Evolutionary conservation across 2,113 vertebrate species (phyloP), one percentile per base, ranked within the genome.

Genomic region (Calonectris borealis): DNA sequence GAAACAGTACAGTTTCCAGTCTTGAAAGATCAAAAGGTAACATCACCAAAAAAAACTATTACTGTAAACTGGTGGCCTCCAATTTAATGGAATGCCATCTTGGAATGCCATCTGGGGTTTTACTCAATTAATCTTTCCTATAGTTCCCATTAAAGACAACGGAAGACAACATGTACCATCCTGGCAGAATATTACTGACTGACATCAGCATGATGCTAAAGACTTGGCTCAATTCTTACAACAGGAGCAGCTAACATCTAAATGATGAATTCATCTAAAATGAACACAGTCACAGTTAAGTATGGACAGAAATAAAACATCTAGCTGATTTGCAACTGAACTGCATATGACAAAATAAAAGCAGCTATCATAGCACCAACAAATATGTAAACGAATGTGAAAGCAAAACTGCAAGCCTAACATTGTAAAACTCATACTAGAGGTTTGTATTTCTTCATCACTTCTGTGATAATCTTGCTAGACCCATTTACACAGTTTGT

Each of bases 81-180:
- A 88, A 40, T 83, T 90, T 76, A 87, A 85, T 27, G 11, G 49
- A 81, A 71, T 46, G 68, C 24, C 68, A 83, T 54, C 38, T 65
- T 62, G 40, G 25, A 84, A 91, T 48, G n/a, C 65, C 85, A 90
- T 72, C 75, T 88, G 88, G n/a, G 54, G 12, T 52, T 73, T 95
- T 62, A 70, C 18, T 86, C 83, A 58, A 73, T 83, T 80, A 86
- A 61, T 69, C 55, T 76, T 88, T 71, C 29, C 42, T 36, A 52
- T 1, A 48, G 26, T 34, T 85, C 52, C 27, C 62, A 70, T 38
- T 88, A 83, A 57, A 58, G 76, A 73, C 49, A 83, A 83, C 0
- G 1, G 44, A 80, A 57, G 54, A 76, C 31, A 58, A 22, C 22
- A 9, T 9, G 25, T 61, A 57, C 38, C 48, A 70, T 25, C 13